These are phyloP conservation scores for Blastobasis lacticolella DNA, from an alignment of 2,888 invertebrate species.

Conservation along the genomic window DNA sequence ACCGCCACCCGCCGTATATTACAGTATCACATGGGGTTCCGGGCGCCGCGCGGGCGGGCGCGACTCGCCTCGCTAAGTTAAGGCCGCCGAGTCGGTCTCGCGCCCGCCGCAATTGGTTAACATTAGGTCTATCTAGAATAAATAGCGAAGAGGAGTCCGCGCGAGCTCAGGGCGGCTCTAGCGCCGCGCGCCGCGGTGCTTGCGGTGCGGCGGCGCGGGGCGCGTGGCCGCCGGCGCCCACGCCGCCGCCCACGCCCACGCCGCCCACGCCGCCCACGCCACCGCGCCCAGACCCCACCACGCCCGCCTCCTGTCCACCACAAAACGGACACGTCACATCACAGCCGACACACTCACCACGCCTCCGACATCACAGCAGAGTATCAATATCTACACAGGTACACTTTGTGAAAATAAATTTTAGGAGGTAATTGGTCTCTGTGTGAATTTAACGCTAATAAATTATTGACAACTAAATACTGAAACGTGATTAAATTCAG, in stretches of 20 bases:
- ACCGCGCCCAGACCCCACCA: constrained; percentile 26
- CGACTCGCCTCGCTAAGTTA: constrained; percentile 43
- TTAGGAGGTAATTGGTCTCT: too few species aligned
- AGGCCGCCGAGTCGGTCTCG: constrained; percentile 43
- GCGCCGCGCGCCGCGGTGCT: constrained; percentile 73
- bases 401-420: too few species aligned
- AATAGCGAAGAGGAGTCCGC: constrained; percentile 35
- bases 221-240: constrained; percentile 29
- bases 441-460: too few species aligned
- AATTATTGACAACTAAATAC: too few species aligned
- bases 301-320: not conserved
- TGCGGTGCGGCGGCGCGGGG: constrained; percentile 49
- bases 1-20: constrained; percentile 24
- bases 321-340: too few species aligned
- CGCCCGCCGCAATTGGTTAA: constrained; percentile 63
- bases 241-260: constrained; percentile 45
- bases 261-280: constrained; percentile 46
- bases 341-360: too few species aligned
- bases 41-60: constrained; percentile 38
- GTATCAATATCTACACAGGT: too few species aligned
- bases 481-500: too few species aligned
- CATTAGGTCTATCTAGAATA: constrained; percentile 72
- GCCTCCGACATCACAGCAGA: too few species aligned
- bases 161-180: constrained; percentile 66
- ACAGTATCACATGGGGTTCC: constrained; percentile 33